Evolutionary conservation across 2,113 vertebrate species (phyloP).

Genomic region (Ptilorrhoa leucosticta): DNA sequence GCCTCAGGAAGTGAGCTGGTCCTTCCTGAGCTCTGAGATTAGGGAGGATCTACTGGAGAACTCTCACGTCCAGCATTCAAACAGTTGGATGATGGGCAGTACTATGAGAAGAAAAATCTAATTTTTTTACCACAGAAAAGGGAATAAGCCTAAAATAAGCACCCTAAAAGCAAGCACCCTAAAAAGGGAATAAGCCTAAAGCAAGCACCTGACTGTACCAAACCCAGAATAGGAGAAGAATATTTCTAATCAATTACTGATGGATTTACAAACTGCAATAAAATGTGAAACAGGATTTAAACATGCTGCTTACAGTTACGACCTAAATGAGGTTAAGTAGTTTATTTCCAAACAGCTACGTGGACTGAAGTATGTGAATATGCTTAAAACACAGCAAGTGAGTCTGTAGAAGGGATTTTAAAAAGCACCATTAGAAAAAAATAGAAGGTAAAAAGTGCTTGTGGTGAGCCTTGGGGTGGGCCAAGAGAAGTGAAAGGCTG

Average conservation of each 20-base stretch:
- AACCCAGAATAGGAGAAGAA: not conserved
- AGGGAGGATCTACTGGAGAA: not conserved
- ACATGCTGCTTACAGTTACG: not conserved
- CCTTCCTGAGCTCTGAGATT: not conserved
- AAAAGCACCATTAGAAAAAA: not conserved
- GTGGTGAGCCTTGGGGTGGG: not conserved
- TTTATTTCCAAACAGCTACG: not conserved
- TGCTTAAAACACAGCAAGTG: not conserved
- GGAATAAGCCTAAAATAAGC: not conserved
- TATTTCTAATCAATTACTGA: not conserved
- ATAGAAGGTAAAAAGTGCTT: not conserved
- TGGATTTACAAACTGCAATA: not conserved
- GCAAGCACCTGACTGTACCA: not conserved
- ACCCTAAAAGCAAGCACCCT: not conserved
- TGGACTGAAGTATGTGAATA: not conserved
- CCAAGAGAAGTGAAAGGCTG: not conserved
- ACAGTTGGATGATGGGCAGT: not conserved
- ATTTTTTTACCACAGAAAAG: not conserved
- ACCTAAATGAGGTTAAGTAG: not conserved
- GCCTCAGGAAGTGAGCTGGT: not conserved
- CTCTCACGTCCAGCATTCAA: not conserved
- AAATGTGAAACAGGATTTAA: not conserved
- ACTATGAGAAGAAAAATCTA: not conserved
- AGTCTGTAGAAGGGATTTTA: not conserved
- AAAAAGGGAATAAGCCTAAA: not conserved